Evolutionary conservation across 2,113 vertebrate genomes (phyloP), one percentile per base, ranked within the genome.

Genomic region (Arenaria interpres): DNA sequence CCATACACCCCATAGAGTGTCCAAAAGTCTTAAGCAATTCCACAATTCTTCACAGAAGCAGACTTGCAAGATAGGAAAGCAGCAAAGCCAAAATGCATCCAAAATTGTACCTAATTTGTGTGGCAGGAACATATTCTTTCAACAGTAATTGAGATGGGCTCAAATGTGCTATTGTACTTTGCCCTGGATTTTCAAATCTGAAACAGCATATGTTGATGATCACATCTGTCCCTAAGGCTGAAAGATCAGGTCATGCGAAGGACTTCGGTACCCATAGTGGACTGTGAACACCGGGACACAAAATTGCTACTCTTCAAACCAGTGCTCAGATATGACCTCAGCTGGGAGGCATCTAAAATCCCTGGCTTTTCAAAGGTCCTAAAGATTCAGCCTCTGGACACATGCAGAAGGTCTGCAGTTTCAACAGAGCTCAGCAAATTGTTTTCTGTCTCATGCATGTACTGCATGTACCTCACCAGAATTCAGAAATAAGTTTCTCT

Each of bases 271-370:
- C 41, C 32, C 24, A 17, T 10, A 53, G 15, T 9, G 9, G 18
- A 21, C 37, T 2, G 2, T 21, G 48, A 89, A 28, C 14, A 50
- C 13, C 5, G 0, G 0, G 25, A 56, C 25, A 17, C 35, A 68
- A 73, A 86, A 76, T 37, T 46, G 63, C 39, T 64, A 23, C 87
- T 12, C 10, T 64, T 86, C 39, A 83, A 35, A 64, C 8, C 0
- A 4, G 28, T 27, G 22, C 24, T 90, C 46, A 48, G 17, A 66
- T 43, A 35, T 4, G 9, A 54, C 35, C n/a, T 89, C n/a, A 75
- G 21, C 24, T 60, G 43, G 6, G n/a, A 89, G 28, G 43, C 17
- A 46, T 67, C 37, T 74, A 53, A 85, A 72, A 67, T 83, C 46
- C 28, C 72, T 75, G 51, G 32, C 32, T 78, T 95, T 77, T 90